These are phyloP conservation scores for Drosophila sordidula DNA, from an alignment of 2,888 invertebrate species.

Conservation along the genomic window DNA sequence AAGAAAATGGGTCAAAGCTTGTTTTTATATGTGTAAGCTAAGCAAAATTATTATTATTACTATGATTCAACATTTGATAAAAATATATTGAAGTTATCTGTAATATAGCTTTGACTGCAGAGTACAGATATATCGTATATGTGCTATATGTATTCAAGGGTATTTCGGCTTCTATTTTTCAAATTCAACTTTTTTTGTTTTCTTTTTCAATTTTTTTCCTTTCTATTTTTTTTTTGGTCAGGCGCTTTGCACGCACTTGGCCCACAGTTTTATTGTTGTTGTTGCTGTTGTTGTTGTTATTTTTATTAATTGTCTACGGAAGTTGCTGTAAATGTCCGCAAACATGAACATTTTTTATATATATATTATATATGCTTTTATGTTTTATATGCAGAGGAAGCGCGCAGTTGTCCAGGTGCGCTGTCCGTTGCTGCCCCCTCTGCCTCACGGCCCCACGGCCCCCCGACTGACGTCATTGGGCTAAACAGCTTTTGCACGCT, in stretches of 20 bases:
- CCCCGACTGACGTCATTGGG: conserved; percentile 41
- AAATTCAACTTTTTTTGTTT: background rate
- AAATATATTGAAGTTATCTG: too few species aligned
- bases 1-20: too few species aligned
- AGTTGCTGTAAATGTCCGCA: conserved; percentile 75
- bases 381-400: conserved; percentile 41
- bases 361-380: conserved; percentile 28
- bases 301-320: conserved; percentile 72
- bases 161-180: background rate
- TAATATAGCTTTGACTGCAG: too few species aligned
- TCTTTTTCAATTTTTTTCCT: conserved; percentile 11
- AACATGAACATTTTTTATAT: conserved; percentile 67
- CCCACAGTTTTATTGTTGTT: conserved; percentile 18
- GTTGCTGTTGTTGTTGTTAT: conserved; percentile 31
- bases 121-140: background rate
- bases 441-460: background rate
- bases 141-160: background rate
- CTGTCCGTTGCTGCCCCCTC: too few species aligned
- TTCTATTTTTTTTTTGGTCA: conserved; percentile 21
- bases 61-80: too few species aligned
- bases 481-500: conserved; percentile 35
- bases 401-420: conserved; percentile 21
- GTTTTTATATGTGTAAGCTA: too few species aligned
- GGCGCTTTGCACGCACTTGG: conserved; percentile 27
- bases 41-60: too few species aligned